These are phyloP conservation scores for Ischnus inquisitorius DNA, from an alignment of 2,888 invertebrate genomes.

Conservation along the genomic window DNA sequence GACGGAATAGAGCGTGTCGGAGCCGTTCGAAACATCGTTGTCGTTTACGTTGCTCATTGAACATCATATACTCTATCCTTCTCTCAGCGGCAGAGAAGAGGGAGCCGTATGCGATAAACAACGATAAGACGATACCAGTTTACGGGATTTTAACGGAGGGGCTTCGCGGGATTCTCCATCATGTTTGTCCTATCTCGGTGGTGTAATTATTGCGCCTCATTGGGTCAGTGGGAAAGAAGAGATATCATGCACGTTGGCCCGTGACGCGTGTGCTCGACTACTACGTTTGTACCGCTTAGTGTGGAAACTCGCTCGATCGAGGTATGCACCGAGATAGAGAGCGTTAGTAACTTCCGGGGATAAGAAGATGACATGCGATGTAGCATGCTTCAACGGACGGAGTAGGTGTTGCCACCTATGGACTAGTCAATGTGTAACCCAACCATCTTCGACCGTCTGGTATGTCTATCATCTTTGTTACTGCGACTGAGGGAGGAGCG, in stretches of 20 bases:
- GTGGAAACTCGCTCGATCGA: not conserved
- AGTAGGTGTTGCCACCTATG: not conserved
- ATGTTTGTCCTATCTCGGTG: conserved; percentile 12
- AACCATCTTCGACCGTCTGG: conserved; percentile 4
- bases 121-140: conserved; percentile 38
- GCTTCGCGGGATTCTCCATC: conserved; percentile 9
- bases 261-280: conserved; percentile 45
- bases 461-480: conserved; percentile 14
- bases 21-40: conserved; percentile 58
- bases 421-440: not conserved
- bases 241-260: conserved; percentile 44
- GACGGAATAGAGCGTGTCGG: conserved; percentile 57
- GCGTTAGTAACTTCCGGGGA: conserved; percentile 39
- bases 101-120: conserved; percentile 14
- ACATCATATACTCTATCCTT: conserved; percentile 17
- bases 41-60: conserved; percentile 40
- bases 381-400: conserved; percentile 11
- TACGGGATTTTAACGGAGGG: conserved; percentile 44
- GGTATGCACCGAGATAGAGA: not conserved
- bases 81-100: not conserved
- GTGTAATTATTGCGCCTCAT: conserved; percentile 50
- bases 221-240: conserved; percentile 56
- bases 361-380: conserved; percentile 5
- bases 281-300: not conserved
- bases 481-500: not conserved